These are phyloP conservation scores for Liopterus haemorrhoidalis DNA, from an alignment of 2,888 invertebrate genomes.

Conservation along the genomic window DNA sequence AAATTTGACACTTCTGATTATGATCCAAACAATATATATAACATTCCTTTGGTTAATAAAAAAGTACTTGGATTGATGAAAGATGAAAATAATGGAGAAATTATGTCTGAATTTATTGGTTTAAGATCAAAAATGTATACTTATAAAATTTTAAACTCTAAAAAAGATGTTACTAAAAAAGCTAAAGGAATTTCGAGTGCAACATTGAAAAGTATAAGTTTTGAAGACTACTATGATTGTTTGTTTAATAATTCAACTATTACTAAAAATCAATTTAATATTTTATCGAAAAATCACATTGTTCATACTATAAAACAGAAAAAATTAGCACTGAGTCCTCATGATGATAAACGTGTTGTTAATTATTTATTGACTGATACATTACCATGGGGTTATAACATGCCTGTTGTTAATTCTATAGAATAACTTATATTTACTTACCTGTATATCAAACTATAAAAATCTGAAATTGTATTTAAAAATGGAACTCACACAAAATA, in stretches of 20 bases:
- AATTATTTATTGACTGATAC: slow-evolving; percentile 6
- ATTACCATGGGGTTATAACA: slow-evolving; percentile 19
- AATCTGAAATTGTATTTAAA: no score
- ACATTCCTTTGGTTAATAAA: slow-evolving; percentile 29
- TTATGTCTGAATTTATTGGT: slow-evolving; percentile 33
- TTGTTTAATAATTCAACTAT: slow-evolving; percentile 9
- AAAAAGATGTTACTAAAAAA: slow-evolving; percentile 29
- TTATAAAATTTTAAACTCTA: neutral
- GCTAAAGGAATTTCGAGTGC: slow-evolving; percentile 23
- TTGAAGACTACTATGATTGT: slow-evolving; percentile 25
- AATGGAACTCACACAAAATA: no score
- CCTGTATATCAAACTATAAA: no score
- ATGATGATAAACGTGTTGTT: slow-evolving; percentile 30
- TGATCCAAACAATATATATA: slow-evolving; percentile 26
- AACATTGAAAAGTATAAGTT: slow-evolving; percentile 26
- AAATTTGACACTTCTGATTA: slow-evolving; percentile 31
- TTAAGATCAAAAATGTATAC: slow-evolving; percentile 31
- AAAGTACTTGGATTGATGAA: slow-evolving; percentile 34
- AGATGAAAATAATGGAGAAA: slow-evolving; percentile 32
- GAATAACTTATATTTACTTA: no score
- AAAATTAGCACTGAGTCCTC: slow-evolving; percentile 26
- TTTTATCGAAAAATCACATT: slow-evolving; percentile 23
- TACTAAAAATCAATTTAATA: slow-evolving; percentile 16
- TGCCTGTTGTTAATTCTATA: no score
- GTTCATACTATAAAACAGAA: slow-evolving; percentile 24